phyloP scores from a whole-genome alignment of 2,113 vertebrate genomes.

The Tachysurus vachellii region DNA sequence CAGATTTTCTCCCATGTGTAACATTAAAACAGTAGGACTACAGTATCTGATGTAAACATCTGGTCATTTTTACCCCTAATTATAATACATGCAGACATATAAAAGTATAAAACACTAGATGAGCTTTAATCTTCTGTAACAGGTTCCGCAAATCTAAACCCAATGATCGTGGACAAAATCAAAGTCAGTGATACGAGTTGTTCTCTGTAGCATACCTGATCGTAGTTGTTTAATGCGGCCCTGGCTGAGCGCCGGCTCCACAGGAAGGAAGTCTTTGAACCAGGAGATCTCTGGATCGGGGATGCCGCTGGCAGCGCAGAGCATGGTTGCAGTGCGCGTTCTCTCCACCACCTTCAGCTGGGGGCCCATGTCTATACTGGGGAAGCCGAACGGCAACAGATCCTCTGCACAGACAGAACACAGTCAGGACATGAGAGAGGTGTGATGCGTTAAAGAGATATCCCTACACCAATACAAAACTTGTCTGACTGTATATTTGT shows the following conservation, averaged over 20 bases:
- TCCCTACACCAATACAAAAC: no score
- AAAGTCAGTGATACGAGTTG: not conserved
- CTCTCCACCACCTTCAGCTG: slow-evolving; percentile 98
- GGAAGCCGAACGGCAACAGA: slow-evolving; percentile 90
- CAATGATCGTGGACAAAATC: not conserved
- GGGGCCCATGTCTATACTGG: slow-evolving; percentile 98
- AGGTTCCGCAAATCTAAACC: not conserved
- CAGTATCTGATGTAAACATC: not conserved
- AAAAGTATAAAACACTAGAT: not conserved
- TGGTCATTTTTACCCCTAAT: no score
- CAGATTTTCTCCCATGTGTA: not conserved
- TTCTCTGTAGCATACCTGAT: slow-evolving; percentile 77
- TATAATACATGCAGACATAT: not conserved
- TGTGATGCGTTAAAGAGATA: not conserved
- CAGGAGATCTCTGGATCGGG: slow-evolving; percentile 97
- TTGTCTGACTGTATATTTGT: no score
- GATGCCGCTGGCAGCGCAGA: slow-evolving; percentile 93
- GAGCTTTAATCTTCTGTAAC: not conserved
- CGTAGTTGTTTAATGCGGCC: slow-evolving; percentile 95
- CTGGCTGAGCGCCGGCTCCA: slow-evolving; percentile 86
- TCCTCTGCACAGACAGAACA: slow-evolving; percentile 79
- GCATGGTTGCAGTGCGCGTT: slow-evolving; percentile 93
- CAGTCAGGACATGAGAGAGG: not conserved
- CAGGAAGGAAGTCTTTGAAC: slow-evolving; percentile 97
- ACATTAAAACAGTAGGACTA: not conserved